Conservation (phyloP, 2,888 invertebrate species). For the Vesta saturnalis region DNA sequence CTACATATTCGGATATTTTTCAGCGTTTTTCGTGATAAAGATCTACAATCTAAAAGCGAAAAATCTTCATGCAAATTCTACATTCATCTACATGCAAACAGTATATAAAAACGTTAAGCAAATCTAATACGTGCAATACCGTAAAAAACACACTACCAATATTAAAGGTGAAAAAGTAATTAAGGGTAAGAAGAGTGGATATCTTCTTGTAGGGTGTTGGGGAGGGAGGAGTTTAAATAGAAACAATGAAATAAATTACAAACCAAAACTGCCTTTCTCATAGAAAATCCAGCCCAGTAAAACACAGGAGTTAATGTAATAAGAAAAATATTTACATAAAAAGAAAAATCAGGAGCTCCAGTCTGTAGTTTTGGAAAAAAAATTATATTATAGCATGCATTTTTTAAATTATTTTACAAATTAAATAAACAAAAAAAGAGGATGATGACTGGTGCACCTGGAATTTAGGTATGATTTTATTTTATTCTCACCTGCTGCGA, state of each 20-base stretch:
- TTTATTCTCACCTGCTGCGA: constrained; percentile 34
- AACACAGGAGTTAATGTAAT: constrained; percentile 11
- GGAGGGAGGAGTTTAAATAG: not conserved
- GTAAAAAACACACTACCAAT: too few species aligned
- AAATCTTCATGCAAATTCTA: too few species aligned
- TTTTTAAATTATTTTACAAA: not conserved
- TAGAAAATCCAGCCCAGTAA: constrained; percentile 20
- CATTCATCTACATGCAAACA: too few species aligned
- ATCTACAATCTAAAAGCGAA: too few species aligned
- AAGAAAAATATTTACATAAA: constrained; percentile 15
- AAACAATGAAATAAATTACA: not conserved
- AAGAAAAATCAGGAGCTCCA: constrained; percentile 1
- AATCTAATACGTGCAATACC: too few species aligned
- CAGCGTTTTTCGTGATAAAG: too few species aligned
- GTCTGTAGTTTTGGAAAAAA: too few species aligned
- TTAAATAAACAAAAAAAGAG: not conserved
- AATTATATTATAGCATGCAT: too few species aligned
- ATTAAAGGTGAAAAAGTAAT: too few species aligned
- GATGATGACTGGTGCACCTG: constrained; percentile 4
- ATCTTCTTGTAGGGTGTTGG: not conserved
- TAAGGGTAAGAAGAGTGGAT: not conserved
- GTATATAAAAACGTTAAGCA: too few species aligned
- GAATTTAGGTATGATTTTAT: not conserved
- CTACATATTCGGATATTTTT: too few species aligned
- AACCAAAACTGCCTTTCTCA: constrained; percentile 22